Conservation (phyloP, 2,797 vertebrate genomes). For the Pseudomugil tenellus region DNA sequence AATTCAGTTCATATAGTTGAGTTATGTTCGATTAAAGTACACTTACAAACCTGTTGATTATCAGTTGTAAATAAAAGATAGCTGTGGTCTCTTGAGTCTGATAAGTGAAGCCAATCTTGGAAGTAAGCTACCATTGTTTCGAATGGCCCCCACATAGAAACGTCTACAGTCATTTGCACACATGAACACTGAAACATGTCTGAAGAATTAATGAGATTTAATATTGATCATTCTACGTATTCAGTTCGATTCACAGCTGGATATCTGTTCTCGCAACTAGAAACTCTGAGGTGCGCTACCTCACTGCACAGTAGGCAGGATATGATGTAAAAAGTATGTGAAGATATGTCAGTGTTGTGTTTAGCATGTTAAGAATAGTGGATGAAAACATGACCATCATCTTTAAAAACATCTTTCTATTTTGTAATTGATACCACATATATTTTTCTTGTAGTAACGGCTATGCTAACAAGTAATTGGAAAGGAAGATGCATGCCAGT, state of each 20-base stretch:
- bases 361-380: not conserved
- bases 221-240: not conserved
- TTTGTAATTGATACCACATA: not conserved
- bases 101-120: not conserved
- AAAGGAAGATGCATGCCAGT: not conserved
- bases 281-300: not conserved
- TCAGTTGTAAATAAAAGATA: conserved; percentile 18
- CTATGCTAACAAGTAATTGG: not conserved
- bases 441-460: not conserved
- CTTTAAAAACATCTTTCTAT: not conserved
- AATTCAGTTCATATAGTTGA: conserved; percentile 13
- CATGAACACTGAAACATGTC: not conserved
- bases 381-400: not conserved
- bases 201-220: not conserved
- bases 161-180: not conserved
- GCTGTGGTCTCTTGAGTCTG: not conserved
- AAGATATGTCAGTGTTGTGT: not conserved
- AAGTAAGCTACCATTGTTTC: not conserved
- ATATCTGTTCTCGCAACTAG: not conserved
- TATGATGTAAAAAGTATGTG: not conserved
- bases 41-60: too few relatives aligned
- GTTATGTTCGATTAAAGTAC: conserved; percentile 1
- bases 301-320: not conserved
- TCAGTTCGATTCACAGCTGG: not conserved
- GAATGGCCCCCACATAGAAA: not conserved